Evolutionary conservation across 2,888 invertebrate genomes (phyloP).

Genomic region (Hedychridium roseum): DNA sequence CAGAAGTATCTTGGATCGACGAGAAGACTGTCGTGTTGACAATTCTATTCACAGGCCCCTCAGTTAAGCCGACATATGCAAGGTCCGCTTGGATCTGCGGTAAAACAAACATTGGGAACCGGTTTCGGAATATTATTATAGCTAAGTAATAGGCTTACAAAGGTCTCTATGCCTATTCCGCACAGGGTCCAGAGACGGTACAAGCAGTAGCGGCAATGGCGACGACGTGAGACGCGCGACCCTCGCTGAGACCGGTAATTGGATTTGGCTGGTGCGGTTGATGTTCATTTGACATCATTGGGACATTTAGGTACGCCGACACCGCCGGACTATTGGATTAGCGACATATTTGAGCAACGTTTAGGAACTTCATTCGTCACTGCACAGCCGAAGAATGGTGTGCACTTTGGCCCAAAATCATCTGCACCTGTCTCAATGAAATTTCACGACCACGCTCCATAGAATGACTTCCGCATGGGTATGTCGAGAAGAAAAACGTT

Average conservation of each 20-base stretch:
- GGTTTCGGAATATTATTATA: conserved; percentile 55
- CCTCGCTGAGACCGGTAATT: conserved; percentile 48
- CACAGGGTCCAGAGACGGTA: conserved; percentile 26
- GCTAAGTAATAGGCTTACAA: conserved; percentile 56
- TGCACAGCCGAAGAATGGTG: too few relatives aligned
- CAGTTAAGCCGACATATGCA: conserved; percentile 42
- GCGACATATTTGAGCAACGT: conserved; percentile 45
- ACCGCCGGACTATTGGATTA: conserved; percentile 48
- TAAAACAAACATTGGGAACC: conserved; percentile 40
- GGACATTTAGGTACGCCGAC: conserved; percentile 48
- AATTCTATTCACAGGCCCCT: conserved; percentile 22
- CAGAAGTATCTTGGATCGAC: conserved; percentile 16
- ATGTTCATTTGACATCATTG: conserved; percentile 62
- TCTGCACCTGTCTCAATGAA: too few relatives aligned
- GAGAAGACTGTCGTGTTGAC: conserved; percentile 19
- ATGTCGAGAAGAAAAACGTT: background rate
- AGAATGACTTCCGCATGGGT: too few relatives aligned
- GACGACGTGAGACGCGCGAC: conserved; percentile 34
- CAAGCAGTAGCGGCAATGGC: conserved; percentile 37
- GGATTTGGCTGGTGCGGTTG: conserved; percentile 55
- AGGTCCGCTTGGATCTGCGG: conserved; percentile 10
- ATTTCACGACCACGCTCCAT: too few relatives aligned
- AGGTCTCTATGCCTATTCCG: conserved; percentile 20
- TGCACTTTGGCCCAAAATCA: too few relatives aligned
- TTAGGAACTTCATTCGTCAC: too few relatives aligned